Conservation (phyloP, 2,113 vertebrate species). For the Mesembrinibis cayennensis region DNA sequence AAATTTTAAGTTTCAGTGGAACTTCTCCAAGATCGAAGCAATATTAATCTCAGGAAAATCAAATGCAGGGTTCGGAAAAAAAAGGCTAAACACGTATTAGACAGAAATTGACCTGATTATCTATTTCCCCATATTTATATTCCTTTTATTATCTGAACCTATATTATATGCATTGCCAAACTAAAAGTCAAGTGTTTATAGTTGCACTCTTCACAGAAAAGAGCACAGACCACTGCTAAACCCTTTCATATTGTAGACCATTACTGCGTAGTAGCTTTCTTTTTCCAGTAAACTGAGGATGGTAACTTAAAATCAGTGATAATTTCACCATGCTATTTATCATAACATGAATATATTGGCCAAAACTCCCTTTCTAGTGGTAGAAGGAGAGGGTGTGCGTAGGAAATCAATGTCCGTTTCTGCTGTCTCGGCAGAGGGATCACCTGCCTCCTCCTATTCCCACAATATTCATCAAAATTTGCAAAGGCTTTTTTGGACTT, state of each 20-base stretch:
- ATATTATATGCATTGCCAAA: not conserved
- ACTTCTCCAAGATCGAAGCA: not conserved
- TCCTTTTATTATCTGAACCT: not conserved
- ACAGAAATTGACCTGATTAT: not conserved
- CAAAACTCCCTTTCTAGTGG: not conserved
- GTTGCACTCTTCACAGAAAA: not conserved
- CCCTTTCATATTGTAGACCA: not conserved
- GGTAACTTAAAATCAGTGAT: not conserved
- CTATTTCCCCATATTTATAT: not conserved
- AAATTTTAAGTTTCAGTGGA: not conserved
- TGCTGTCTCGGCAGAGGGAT: not conserved
- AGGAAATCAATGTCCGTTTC: not conserved
- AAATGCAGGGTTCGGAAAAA: not conserved
- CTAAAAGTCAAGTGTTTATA: not conserved
- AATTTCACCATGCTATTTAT: not conserved
- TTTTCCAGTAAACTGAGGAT: not conserved
- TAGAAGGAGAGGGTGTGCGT: not conserved
- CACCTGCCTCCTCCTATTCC: not conserved
- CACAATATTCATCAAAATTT: not conserved
- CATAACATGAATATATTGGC: not conserved
- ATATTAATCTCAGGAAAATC: not conserved
- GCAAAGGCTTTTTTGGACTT: accelerated
- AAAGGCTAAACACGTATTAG: not conserved
- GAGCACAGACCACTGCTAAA: not conserved
- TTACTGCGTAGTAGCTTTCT: not conserved